These are phyloP conservation scores for Nebria salina DNA, from an alignment of 2,888 invertebrate species.

Conservation along the genomic window DNA sequence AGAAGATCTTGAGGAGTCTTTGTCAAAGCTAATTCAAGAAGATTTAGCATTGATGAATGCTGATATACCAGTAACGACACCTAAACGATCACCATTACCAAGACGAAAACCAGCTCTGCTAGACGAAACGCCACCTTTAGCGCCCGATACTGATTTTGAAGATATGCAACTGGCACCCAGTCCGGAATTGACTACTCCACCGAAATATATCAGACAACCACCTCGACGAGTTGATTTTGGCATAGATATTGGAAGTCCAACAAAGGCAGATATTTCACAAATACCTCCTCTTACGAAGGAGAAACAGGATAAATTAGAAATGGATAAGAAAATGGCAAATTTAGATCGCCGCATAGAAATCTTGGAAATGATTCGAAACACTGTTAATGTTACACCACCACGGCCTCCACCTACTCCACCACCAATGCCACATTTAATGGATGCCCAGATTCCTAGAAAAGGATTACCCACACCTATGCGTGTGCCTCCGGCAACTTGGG, in stretches of 20 bases:
- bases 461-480: neutral
- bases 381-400: conserved; percentile 7
- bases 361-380: conserved; percentile 5
- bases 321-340: neutral
- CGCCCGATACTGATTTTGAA: conserved; percentile 23
- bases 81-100: conserved; percentile 30
- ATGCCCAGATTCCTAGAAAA: conserved; percentile 8
- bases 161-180: neutral
- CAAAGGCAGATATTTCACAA: neutral
- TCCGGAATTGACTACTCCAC: conserved; percentile 8
- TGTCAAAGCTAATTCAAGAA: conserved; percentile 24
- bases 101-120: conserved; percentile 1
- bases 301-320: conserved; percentile 9
- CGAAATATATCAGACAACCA: neutral
- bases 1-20: conserved; percentile 28
- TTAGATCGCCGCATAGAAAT: conserved; percentile 11
- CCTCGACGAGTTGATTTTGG: neutral
- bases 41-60: conserved; percentile 31
- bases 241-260: neutral
- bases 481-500: conserved; percentile 24
- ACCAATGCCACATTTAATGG: conserved; percentile 28
- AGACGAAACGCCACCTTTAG: conserved; percentile 14
- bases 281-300: neutral
- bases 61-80: conserved; percentile 30
- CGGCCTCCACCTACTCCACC: conserved; percentile 20